Conservation (phyloP, 2,888 invertebrate genomes). For the Cancer borealis region DNA sequence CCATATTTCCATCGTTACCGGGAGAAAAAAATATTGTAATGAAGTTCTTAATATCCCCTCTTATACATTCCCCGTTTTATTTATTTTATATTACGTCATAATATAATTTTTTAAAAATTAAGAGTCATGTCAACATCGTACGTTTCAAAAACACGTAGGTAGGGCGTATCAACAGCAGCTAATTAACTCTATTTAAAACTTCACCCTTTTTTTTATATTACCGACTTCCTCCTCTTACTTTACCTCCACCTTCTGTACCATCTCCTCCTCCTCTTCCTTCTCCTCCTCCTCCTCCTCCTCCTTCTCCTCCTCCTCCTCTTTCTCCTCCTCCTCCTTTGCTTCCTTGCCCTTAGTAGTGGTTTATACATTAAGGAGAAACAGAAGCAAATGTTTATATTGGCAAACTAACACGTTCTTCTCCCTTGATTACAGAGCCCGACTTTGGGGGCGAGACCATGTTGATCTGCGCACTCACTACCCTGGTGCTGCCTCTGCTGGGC, state of each 20-base stretch:
- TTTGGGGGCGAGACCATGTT: slow-evolving; percentile 25
- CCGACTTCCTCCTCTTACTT: not conserved
- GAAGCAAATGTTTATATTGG: slow-evolving; percentile 27
- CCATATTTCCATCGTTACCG: too few relatives aligned
- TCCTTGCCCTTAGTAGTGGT: not conserved
- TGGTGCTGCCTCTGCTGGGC: not conserved
- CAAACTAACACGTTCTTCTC: slow-evolving; percentile 6
- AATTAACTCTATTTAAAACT: slow-evolving; percentile 14
- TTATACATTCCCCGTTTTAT: too few relatives aligned
- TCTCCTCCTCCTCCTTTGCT: not conserved
- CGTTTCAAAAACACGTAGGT: not conserved
- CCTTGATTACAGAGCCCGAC: slow-evolving; percentile 14
- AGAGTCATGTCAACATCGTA: not conserved
- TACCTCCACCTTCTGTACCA: not conserved
- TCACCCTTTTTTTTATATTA: not conserved
- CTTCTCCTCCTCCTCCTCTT: not conserved
- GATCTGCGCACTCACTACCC: not conserved
- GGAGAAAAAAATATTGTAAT: too few relatives aligned
- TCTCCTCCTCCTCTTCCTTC: not conserved
- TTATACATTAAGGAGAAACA: slow-evolving; percentile 22
- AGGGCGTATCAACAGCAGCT: not conserved
- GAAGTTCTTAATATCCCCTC: too few relatives aligned
- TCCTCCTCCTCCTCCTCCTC: not conserved
- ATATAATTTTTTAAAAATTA: too few relatives aligned
- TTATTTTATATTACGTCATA: too few relatives aligned